A percentile compares a stretch with the other conserved stretches of the same genome.
phyloP scores from a whole-genome alignment of 2,797 vertebrate species.

The Pygocentrus nattereri region DNA sequence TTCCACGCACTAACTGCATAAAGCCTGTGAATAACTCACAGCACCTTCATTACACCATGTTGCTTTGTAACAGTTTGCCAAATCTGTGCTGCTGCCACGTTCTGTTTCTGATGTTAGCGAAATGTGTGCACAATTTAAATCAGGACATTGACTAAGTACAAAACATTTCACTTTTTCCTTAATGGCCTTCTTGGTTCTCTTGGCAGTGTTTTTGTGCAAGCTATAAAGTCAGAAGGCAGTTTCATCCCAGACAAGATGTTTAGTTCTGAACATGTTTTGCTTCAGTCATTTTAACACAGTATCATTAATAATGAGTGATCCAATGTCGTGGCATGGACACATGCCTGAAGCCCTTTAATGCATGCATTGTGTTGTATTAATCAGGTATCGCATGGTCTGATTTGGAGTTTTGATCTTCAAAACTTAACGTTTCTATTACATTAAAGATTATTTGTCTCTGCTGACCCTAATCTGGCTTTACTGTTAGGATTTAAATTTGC shows the following conservation, averaged over 20 bases:
- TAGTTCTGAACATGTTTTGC: neutral
- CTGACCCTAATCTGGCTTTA: constrained; percentile 12
- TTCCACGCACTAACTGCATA: constrained; percentile 9
- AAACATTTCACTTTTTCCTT: constrained; percentile 29
- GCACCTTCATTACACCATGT: constrained; percentile 12
- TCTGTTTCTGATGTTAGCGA: constrained; percentile 11
- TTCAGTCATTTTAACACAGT: neutral
- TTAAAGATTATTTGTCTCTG: neutral
- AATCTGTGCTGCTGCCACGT: neutral
- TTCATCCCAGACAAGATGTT: constrained; percentile 7
- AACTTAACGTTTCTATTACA: neutral
- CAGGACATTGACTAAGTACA: constrained; percentile 12
- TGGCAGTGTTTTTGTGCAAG: constrained; percentile 6
- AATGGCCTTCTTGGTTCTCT: constrained; percentile 10
- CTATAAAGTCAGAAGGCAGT: constrained; percentile 17
- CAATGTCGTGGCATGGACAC: neutral
- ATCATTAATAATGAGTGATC: neutral
- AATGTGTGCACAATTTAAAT: constrained; percentile 34
- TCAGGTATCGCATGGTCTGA: constrained; percentile 8
- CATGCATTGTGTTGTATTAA: constrained; percentile 8
- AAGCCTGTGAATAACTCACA: constrained; percentile 20
- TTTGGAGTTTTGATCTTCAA: neutral
- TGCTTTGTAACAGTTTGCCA: constrained; percentile 24
- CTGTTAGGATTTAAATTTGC: constrained; percentile 26
- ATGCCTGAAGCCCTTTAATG: neutral